Conservation (phyloP, 2,113 vertebrate species). For the Esox niger region DNA sequence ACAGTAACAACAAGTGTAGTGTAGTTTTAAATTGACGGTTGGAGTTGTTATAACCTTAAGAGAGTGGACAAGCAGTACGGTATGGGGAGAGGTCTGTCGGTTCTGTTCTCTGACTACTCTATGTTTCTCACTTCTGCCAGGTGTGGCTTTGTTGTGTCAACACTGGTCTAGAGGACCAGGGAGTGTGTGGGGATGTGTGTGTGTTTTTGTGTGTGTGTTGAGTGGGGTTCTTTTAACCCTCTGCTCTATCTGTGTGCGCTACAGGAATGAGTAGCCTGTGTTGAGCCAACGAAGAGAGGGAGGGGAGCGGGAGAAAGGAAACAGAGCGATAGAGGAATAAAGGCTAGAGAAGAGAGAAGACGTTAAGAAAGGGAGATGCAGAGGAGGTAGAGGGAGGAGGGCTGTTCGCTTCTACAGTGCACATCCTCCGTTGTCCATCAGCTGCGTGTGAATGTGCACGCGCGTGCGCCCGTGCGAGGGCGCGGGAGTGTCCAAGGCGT, state of each 20-base stretch:
- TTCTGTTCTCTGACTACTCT: slow-evolving; percentile 1
- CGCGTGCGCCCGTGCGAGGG: slow-evolving; percentile 39
- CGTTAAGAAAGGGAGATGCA: not conserved
- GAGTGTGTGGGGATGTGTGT: slow-evolving; percentile 5
- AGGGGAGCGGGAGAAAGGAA: not conserved
- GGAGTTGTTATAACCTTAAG: no score
- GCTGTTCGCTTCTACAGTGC: not conserved
- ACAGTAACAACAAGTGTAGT: no score
- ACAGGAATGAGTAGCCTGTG: slow-evolving; percentile 47
- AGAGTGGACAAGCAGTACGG: no score
- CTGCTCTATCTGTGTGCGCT: slow-evolving; percentile 59
- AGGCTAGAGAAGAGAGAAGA: slow-evolving; percentile 60
- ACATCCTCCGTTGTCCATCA: not conserved
- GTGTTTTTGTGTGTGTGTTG: slow-evolving; percentile 14
- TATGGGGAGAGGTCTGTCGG: not conserved
- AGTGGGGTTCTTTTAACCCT: not conserved
- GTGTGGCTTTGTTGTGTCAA: slow-evolving; percentile 48
- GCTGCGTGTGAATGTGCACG: slow-evolving; percentile 4
- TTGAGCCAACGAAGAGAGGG: slow-evolving; percentile 41
- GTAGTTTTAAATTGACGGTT: no score
- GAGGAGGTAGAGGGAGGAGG: not conserved
- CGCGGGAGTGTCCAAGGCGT: slow-evolving; percentile 17
- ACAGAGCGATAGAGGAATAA: slow-evolving; percentile 9
- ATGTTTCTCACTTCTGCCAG: slow-evolving; percentile 36
- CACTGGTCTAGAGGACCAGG: slow-evolving; percentile 38